Conservation (phyloP, 2,888 invertebrate genomes). For the Ptilodon capucinus region DNA sequence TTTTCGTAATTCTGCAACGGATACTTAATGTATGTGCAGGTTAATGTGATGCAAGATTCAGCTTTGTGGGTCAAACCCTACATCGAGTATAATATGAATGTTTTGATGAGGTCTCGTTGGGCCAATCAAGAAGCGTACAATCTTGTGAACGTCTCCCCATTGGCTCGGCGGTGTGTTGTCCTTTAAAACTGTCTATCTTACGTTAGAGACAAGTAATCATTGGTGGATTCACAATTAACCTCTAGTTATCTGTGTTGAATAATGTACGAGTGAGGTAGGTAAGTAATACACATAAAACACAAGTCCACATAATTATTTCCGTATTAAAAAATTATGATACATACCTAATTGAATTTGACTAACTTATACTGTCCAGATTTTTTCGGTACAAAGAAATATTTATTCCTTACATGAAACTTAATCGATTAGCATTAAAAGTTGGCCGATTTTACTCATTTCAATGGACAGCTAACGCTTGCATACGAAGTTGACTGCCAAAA, state of each 20-base stretch:
- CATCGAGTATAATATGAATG: slow-evolving; percentile 26
- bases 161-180: slow-evolving; percentile 27
- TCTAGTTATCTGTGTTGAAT: not conserved
- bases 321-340: too few species aligned
- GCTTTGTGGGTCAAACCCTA: slow-evolving; percentile 29
- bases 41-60: slow-evolving; percentile 13
- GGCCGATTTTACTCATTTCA: too few species aligned
- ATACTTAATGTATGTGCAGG: slow-evolving; percentile 12
- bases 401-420: too few species aligned
- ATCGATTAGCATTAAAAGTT: too few species aligned
- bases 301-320: too few species aligned
- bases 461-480: too few species aligned
- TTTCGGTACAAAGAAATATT: too few species aligned
- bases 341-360: too few species aligned
- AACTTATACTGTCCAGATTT: too few species aligned
- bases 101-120: slow-evolving; percentile 21
- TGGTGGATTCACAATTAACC: slow-evolving; percentile 35
- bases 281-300: not conserved
- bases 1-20: slow-evolving; percentile 13
- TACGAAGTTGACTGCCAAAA: too few species aligned
- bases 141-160: slow-evolving; percentile 16
- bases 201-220: slow-evolving; percentile 35
- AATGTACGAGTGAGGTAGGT: not conserved
- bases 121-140: slow-evolving; percentile 22
- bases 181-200: slow-evolving; percentile 29